These are phyloP conservation scores for Drosophila acutilabella DNA, from an alignment of 2,888 invertebrate species.

Conservation along the genomic window DNA sequence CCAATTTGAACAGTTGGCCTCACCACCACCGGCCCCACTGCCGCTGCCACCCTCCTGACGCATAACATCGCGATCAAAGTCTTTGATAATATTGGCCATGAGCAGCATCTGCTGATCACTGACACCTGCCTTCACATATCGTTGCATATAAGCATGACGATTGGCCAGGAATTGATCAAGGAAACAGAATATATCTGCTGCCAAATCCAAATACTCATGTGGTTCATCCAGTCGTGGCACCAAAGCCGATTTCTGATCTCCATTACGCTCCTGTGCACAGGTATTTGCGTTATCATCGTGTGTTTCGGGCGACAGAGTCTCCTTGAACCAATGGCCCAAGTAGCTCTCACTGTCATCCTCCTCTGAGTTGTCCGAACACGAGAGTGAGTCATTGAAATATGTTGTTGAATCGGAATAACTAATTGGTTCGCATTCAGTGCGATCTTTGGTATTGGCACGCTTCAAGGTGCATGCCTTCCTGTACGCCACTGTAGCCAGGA, in stretches of 20 bases:
- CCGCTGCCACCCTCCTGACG: conserved; percentile 90
- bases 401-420: conserved; percentile 96
- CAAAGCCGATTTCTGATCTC: conserved; percentile 86
- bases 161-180: conserved; percentile 91
- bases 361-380: conserved; percentile 95
- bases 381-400: conserved; percentile 97
- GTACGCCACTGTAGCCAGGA: conserved; percentile 95
- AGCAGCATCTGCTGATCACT: conserved; percentile 95
- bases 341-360: conserved; percentile 89
- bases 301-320: conserved; percentile 91
- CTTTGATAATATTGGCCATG: conserved; percentile 94
- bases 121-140: conserved; percentile 89
- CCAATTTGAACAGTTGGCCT: conserved; percentile 81
- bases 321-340: conserved; percentile 96
- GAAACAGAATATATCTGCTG: conserved; percentile 94
- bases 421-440: conserved; percentile 92
- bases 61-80: conserved; percentile 95
- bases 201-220: conserved; percentile 94
- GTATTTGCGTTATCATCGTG: conserved; percentile 86
- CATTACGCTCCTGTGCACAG: conserved; percentile 86
- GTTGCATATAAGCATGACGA: conserved; percentile 86
- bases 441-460: conserved; percentile 90
- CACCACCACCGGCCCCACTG: conserved; percentile 34
- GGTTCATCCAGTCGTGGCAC: conserved; percentile 93
- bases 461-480: conserved; percentile 95